A percentile compares a stretch with the other conserved stretches of the same genome.
Evolutionary conservation across 2,113 vertebrate genomes (phyloP).

Genomic region (Ceyx cyanopectus): DNA sequence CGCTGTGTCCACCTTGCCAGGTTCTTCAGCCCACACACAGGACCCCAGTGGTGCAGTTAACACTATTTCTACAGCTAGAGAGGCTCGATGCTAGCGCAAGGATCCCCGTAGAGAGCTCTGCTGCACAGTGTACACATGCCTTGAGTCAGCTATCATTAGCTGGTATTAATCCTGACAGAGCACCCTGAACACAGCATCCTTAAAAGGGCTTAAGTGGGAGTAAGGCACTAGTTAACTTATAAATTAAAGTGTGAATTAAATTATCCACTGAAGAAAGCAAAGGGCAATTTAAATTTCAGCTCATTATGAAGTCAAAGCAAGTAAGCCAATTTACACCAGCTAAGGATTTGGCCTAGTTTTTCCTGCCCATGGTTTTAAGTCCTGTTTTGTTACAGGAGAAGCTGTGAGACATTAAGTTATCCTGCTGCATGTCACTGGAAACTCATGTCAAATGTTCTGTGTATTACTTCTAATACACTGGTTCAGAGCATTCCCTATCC

Average conservation of each 20-base stretch:
- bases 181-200: neutral
- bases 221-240: conserved; percentile 32
- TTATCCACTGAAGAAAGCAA: conserved; percentile 31
- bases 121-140: neutral
- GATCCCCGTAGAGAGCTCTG: neutral
- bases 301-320: conserved; percentile 3
- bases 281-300: conserved; percentile 12
- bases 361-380: neutral
- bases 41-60: neutral
- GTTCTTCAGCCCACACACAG: neutral
- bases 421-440: neutral
- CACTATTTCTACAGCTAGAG: neutral
- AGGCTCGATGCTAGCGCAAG: neutral
- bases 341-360: neutral
- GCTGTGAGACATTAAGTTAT: neutral
- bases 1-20: neutral
- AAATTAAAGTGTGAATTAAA: conserved; percentile 45
- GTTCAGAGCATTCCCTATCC: neutral
- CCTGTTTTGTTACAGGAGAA: neutral
- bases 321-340: neutral
- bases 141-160: conserved; percentile 7
- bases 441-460: neutral
- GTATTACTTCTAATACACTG: neutral
- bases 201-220: conserved; percentile 16
- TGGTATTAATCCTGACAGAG: conserved; percentile 16